Conservation (phyloP, 2,113 vertebrate genomes). For the Clupea harengus region DNA sequence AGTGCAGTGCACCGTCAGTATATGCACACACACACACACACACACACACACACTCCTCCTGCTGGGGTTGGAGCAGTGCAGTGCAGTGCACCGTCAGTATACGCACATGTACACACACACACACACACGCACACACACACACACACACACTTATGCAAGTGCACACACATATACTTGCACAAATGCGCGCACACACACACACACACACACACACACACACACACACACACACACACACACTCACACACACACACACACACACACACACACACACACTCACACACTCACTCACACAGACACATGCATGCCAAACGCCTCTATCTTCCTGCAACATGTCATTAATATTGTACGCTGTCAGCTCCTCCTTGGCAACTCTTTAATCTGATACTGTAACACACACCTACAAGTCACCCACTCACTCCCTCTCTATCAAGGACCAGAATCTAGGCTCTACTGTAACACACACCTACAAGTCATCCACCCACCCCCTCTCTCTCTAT, state of each 20-base stretch:
- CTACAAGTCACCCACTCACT: neutral
- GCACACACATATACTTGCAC: too few relatives aligned
- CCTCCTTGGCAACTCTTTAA: slow-evolving; percentile 52
- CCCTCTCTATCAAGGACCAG: too few relatives aligned
- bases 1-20: slow-evolving; percentile 28
- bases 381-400: slow-evolving; percentile 47
- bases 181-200: too few relatives aligned
- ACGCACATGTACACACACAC: slow-evolving; percentile 8
- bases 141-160: too few relatives aligned
- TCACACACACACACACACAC: slow-evolving; percentile 27
- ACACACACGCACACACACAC: too few relatives aligned
- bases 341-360: slow-evolving; percentile 65
- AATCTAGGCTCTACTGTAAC: too few relatives aligned
- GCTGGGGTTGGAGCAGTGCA: slow-evolving; percentile 46
- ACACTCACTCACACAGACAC: slow-evolving; percentile 12
- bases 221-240: neutral
- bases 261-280: slow-evolving; percentile 28
- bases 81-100: slow-evolving; percentile 23
- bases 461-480: too few relatives aligned
- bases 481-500: too few relatives aligned
- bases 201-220: neutral
- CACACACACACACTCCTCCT: slow-evolving; percentile 39
- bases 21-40: slow-evolving; percentile 17
- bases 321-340: slow-evolving; percentile 61
- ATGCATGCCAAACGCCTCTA: slow-evolving; percentile 41